Evolutionary conservation across 2,113 vertebrate species (phyloP).

Genomic region (Eurystomus gularis): DNA sequence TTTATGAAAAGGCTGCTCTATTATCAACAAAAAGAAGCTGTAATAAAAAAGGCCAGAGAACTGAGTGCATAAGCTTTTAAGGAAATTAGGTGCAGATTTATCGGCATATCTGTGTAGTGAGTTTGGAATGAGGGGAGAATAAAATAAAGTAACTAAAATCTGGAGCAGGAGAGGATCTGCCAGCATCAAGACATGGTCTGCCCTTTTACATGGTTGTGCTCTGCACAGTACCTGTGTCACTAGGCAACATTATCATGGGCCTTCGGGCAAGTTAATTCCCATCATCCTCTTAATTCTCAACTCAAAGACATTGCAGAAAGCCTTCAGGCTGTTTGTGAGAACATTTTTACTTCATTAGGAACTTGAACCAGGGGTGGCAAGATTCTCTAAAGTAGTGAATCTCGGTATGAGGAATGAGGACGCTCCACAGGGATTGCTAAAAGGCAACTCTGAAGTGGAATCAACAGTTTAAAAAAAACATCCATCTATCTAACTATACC

Average conservation of each 20-base stretch:
- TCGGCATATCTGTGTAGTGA: not conserved
- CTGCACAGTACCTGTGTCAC: not conserved
- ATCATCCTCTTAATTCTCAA: not conserved
- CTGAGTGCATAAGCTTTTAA: not conserved
- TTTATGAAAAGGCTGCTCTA: not conserved
- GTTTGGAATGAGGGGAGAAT: not conserved
- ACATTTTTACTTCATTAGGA: not conserved
- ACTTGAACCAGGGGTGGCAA: not conserved
- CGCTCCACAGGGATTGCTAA: not conserved
- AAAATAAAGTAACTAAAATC: not conserved
- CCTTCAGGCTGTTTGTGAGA: not conserved
- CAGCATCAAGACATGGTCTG: not conserved
- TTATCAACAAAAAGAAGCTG: not conserved
- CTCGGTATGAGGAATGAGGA: not conserved
- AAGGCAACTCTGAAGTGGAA: not conserved
- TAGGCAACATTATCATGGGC: not conserved
- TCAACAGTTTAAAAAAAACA: not conserved
- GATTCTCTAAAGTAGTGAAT: not conserved
- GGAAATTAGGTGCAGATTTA: not conserved
- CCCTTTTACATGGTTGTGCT: not conserved
- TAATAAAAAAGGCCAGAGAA: not conserved
- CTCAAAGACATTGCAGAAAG: not conserved
- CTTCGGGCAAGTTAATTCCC: not conserved
- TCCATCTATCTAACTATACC: fast-evolving
- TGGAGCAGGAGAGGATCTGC: not conserved